A percentile compares a stretch with the other conserved stretches of the same genome.
phyloP scores from a whole-genome alignment of 2,888 invertebrate genomes.

The Euphydryas editha region DNA sequence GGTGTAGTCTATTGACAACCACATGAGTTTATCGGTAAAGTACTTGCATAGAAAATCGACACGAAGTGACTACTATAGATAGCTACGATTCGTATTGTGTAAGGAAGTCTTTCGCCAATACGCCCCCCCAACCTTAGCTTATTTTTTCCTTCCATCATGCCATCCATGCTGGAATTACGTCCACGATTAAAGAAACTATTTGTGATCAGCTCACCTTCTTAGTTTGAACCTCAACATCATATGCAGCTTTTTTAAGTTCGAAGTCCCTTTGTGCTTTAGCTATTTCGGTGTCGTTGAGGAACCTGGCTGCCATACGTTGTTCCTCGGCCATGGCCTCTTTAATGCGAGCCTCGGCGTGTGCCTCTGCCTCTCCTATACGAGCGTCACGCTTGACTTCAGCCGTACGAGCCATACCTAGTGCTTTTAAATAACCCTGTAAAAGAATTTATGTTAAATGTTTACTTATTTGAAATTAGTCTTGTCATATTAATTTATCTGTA shows the following conservation, averaged over 20 bases:
- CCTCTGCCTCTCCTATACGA: constrained; percentile 98
- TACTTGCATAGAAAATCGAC: too few species aligned
- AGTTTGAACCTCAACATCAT: constrained; percentile 98
- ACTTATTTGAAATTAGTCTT: background rate
- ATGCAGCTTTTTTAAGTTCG: constrained; percentile 97
- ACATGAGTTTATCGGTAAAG: too few species aligned
- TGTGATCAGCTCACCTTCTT: constrained; percentile 87
- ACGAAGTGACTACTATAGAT: too few species aligned
- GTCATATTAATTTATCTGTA: too few species aligned
- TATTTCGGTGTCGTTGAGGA: constrained; percentile 98
- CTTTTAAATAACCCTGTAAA: constrained; percentile 93
- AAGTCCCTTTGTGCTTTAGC: constrained; percentile 98
- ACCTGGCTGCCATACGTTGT: constrained; percentile 96
- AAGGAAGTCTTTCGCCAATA: too few species aligned
- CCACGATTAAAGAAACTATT: too few species aligned
- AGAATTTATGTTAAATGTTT: constrained; percentile 4
- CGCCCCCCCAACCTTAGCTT: too few species aligned
- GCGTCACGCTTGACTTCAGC: constrained; percentile 98
- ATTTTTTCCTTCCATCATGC: too few species aligned
- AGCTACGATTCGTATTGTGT: too few species aligned
- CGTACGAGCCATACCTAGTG: constrained; percentile 96
- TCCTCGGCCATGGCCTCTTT: constrained; percentile 98
- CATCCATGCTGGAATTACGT: background rate
- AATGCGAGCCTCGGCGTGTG: constrained; percentile 94
- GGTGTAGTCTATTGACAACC: too few species aligned